Percentiles rank a stretch among this genome's conserved stretches.
Conservation (phyloP, 2,888 invertebrate species). For the Steinernema scapterisci region DNA sequence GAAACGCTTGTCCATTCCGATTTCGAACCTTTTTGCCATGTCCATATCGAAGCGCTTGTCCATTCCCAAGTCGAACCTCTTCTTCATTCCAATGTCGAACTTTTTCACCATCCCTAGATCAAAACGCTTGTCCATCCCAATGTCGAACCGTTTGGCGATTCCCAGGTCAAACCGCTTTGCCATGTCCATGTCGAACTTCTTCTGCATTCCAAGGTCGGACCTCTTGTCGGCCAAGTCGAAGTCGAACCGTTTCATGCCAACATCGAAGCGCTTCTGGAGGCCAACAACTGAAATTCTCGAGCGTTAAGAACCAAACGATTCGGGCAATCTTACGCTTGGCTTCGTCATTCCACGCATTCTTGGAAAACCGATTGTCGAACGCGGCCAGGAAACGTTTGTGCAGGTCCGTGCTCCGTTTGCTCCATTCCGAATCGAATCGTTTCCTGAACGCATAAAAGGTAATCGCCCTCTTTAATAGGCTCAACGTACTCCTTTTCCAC, state of each 20-base stretch:
- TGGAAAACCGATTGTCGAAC: slow-evolving; percentile 18
- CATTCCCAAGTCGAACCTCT: background rate
- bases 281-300: background rate
- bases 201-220: background rate
- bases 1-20: background rate
- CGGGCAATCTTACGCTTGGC: background rate
- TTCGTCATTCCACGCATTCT: slow-evolving; percentile 1
- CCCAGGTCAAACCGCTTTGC: background rate
- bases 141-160: background rate
- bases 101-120: background rate
- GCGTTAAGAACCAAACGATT: background rate
- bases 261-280: background rate
- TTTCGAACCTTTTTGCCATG: slow-evolving; percentile 1
- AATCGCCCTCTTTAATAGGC: background rate
- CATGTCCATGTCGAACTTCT: background rate
- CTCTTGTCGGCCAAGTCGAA: background rate
- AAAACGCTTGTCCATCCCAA: background rate
- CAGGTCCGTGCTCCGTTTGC: background rate
- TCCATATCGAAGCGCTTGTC: background rate
- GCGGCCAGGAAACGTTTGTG: slow-evolving; percentile 20
- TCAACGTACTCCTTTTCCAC: background rate
- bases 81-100: slow-evolving; percentile 11
- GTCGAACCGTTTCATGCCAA: slow-evolving; percentile 19
- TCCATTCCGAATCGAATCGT: slow-evolving; percentile 17
- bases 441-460: background rate